These are phyloP conservation scores for Rhyacichthys aspro DNA, from an alignment of 2,797 vertebrate species.

Conservation along the genomic window DNA sequence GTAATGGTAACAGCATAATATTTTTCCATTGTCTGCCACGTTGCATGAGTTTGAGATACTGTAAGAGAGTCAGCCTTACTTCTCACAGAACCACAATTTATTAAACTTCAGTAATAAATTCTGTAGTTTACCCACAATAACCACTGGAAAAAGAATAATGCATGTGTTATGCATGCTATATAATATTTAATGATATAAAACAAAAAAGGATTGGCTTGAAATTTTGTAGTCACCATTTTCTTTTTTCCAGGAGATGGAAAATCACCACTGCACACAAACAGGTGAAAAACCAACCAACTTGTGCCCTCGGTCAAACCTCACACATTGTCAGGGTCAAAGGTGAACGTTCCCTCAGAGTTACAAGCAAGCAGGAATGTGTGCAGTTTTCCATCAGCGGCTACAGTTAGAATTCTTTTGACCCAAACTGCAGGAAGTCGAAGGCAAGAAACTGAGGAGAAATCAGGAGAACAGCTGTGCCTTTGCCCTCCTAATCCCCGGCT, in stretches of 20 bases:
- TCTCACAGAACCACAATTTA: too few relatives aligned
- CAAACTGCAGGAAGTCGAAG: constrained; percentile 23
- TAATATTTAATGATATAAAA: too few relatives aligned
- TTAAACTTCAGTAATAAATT: too few relatives aligned
- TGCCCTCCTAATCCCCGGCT: constrained; percentile 55
- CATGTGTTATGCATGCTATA: too few relatives aligned
- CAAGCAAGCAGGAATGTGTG: constrained; percentile 30
- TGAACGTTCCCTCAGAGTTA: constrained; percentile 22
- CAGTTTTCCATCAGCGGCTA: constrained; percentile 7
- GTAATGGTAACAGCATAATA: too few relatives aligned
- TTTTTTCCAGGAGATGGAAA: constrained; percentile 4
- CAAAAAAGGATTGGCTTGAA: too few relatives aligned
- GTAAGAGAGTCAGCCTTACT: too few relatives aligned
- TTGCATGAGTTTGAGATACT: too few relatives aligned
- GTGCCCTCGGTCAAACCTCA: constrained; percentile 17
- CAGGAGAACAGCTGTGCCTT: constrained; percentile 33
- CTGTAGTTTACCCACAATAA: too few relatives aligned
- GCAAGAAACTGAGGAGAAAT: constrained; percentile 38
- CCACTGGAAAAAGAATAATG: too few relatives aligned
- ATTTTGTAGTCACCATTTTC: too few relatives aligned
- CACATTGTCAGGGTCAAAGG: constrained; percentile 47
- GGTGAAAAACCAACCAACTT: constrained; percentile 24
- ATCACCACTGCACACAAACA: constrained; percentile 11
- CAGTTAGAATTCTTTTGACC: constrained; percentile 18
- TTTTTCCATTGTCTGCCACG: too few relatives aligned